Percentiles rank a stretch among this genome's conserved stretches.
Conservation (phyloP, 2,888 invertebrate genomes). For the Cecidostiba fungosa region DNA sequence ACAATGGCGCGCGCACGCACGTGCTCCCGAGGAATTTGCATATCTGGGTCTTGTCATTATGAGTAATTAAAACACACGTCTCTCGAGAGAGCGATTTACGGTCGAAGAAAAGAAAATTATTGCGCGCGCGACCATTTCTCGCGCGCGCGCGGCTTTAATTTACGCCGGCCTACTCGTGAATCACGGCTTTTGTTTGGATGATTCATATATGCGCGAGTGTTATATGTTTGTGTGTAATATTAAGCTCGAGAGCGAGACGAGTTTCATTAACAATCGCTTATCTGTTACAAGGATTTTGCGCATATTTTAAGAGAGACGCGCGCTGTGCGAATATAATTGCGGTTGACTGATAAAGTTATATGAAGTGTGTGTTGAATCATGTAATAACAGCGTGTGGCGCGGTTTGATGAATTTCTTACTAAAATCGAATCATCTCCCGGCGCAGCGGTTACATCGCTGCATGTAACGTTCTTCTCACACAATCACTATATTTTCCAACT, state of each 20-base stretch:
- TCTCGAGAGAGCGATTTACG: constrained; percentile 43
- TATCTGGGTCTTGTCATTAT: constrained; percentile 39
- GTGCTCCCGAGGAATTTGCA: constrained; percentile 16
- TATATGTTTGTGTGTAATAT: background rate
- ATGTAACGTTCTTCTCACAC: too few species aligned
- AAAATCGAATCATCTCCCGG: too few species aligned
- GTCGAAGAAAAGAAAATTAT: constrained; percentile 46
- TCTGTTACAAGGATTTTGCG: constrained; percentile 57
- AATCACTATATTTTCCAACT: too few species aligned
- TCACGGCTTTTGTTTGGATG: constrained; percentile 61
- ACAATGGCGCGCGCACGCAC: constrained; percentile 19
- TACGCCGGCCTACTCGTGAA: constrained; percentile 48
- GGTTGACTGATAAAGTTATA: background rate
- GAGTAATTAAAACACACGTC: constrained; percentile 51
- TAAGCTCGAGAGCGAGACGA: background rate
- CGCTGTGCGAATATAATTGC: background rate
- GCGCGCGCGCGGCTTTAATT: constrained; percentile 52
- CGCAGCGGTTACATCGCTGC: too few species aligned
- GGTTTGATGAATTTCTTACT: background rate
- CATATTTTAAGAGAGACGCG: constrained; percentile 29
- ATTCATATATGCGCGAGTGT: constrained; percentile 55
- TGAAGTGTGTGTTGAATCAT: background rate
- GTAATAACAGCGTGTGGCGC: background rate
- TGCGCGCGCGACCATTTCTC: constrained; percentile 28
- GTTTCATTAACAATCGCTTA: constrained; percentile 41